Percentiles rank a stretch among this genome's conserved stretches.
These are phyloP conservation scores for Macaca mulatta DNA, from an alignment of 2,113 vertebrate genomes.

Conservation along the genomic window DNA sequence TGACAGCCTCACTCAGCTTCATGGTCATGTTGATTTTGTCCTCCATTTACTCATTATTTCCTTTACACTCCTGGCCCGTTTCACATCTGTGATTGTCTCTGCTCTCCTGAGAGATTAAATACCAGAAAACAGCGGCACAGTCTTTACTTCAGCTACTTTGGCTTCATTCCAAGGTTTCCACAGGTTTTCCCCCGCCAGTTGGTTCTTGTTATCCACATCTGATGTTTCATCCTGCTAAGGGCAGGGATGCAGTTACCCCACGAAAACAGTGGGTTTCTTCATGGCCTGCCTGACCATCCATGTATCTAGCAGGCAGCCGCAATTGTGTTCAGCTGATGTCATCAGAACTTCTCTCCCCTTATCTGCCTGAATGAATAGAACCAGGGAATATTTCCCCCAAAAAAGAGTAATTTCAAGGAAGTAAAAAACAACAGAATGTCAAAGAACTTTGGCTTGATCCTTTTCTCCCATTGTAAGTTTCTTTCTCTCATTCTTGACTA, in stretches of 20 bases:
- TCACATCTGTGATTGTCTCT: background rate
- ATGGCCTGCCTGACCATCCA: background rate
- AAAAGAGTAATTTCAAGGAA: background rate
- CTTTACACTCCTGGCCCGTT: background rate
- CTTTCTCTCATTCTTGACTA: background rate
- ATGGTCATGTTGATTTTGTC: background rate
- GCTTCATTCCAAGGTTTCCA: background rate
- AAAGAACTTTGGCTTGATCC: background rate
- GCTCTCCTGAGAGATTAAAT: background rate
- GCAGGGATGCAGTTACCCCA: background rate
- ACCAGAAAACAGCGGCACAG: background rate
- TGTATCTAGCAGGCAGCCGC: background rate
- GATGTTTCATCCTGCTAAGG: background rate
- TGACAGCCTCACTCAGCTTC: background rate
- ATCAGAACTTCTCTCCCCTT: background rate
- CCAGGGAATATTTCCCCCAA: background rate
- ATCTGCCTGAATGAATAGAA: background rate
- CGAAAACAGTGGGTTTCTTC: background rate
- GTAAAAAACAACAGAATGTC: background rate
- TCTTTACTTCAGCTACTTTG: background rate
- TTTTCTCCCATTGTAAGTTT: background rate
- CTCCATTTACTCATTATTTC: background rate
- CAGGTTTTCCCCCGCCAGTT: rapidly evolving
- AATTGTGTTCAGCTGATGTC: background rate
- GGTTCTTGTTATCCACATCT: background rate